phyloP scores from a whole-genome alignment of 2,797 vertebrate species.

The Siniperca undulata region DNA sequence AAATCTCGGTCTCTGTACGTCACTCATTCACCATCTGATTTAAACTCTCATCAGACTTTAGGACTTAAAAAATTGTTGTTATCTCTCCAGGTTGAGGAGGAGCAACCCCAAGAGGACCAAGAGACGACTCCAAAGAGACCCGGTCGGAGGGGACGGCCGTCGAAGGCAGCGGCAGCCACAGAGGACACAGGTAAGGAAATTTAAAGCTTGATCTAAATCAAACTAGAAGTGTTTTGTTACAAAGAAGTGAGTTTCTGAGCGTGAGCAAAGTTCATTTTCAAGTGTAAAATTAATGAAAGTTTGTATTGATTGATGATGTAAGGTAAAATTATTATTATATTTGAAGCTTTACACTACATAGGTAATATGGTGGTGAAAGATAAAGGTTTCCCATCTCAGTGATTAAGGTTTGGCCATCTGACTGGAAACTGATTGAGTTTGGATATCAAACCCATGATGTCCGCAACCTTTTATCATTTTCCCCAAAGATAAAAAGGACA shows the following conservation, averaged over 20 bases:
- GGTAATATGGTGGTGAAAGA: neutral
- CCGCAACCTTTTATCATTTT: neutral
- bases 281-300: neutral
- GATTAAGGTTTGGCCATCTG: too few species aligned
- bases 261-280: neutral
- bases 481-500: conserved; percentile 72
- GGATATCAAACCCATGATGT: neutral
- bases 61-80: neutral
- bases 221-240: neutral
- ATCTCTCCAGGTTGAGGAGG: conserved; percentile 63
- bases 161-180: conserved; percentile 65
- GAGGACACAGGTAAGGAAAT: conserved; percentile 72
- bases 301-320: neutral
- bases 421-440: neutral
- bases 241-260: neutral
- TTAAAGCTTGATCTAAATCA: neutral
- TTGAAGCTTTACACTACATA: neutral
- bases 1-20: neutral
- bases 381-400: neutral
- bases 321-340: neutral
- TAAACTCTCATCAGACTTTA: neutral
- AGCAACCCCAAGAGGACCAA: conserved; percentile 67
- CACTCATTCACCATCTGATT: neutral
- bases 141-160: conserved; percentile 77
- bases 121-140: conserved; percentile 68